These are phyloP conservation scores for Tricholaema leucomelas DNA, from an alignment of 2,113 vertebrate species.

Conservation along the genomic window DNA sequence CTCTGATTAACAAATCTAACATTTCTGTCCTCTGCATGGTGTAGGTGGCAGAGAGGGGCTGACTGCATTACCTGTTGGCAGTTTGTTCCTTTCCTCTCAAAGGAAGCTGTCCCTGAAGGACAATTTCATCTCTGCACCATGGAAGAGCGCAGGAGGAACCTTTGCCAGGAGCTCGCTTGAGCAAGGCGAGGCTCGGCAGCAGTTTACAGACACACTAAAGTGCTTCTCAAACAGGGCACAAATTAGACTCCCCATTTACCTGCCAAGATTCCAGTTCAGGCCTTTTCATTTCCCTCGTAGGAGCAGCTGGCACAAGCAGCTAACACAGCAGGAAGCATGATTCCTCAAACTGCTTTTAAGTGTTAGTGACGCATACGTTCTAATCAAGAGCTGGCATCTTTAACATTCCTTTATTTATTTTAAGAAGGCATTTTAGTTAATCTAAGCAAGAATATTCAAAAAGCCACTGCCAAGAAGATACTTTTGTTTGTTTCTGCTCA, in stretches of 20 bases:
- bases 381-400: conserved; percentile 43
- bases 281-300: not conserved
- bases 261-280: not conserved
- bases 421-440: conserved; percentile 11
- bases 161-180: not conserved
- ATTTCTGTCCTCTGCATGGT: not conserved
- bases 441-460: conserved; percentile 23
- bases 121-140: not conserved
- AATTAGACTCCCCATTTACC: not conserved
- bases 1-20: not conserved
- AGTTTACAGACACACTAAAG: not conserved
- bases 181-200: not conserved
- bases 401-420: conserved; percentile 22
- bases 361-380: conserved; percentile 17
- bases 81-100: not conserved
- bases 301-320: conserved; percentile 28
- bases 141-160: not conserved
- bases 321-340: conserved; percentile 27
- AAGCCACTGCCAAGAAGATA: not conserved
- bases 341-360: conserved; percentile 5
- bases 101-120: not conserved
- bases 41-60: not conserved
- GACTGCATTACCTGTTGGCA: rapidly evolving
- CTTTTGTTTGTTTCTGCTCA: not conserved
- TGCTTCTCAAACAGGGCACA: not conserved